Evolutionary conservation across 1,140 invertebrate species (phyloP), one percentile per base, ranked within the genome.

Genomic region (Drosophila sturtevanti): DNA sequence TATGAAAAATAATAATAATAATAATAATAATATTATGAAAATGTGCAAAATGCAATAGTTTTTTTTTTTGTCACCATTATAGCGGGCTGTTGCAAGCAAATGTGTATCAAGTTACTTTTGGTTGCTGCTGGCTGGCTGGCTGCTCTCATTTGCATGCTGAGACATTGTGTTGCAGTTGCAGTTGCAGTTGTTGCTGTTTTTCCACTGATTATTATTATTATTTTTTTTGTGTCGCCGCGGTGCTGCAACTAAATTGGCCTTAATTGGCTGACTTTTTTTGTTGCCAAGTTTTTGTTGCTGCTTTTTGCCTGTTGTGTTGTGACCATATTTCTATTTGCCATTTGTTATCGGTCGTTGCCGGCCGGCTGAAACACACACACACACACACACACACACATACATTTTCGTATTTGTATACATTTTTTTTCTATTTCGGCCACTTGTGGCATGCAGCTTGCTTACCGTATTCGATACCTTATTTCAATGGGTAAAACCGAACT

Each of bases 241-340:
- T 70, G 82, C 79, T 54, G 82, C 82, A 87, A 87, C 82, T 79
- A 87, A 87, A 87, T 87, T 87, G 82, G 82, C 82, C 82, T 87
- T 87, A 87, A 87, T 87, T 87, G 82, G 82, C 77, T 82, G 82
- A 84, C 76, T 77, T 77, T 77, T 77, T 77, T 77, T 77, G 65
- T 71, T 65, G 41, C 68, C 67, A 77, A 77, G 77, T 63, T 71
- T 71, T 77, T 65, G 65, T 75, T 74, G 72, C 63, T 79, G 68
- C 70, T 67, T 68, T 74, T 24, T 80, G 72, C 34, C 34, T 70
- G 81, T 72, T 76, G 63, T 44, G 65, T 31, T 77, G 60, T 70
- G 73, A 70, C 72, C 73, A 76, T 76, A 76, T 77, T 70, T 77
- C 60, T 84, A 65, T 66, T 86, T 75, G 72, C 79, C 73, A 56